phyloP scores from a whole-genome alignment of 1,140 invertebrate genomes.

The Gonatopus flavifemur region DNA sequence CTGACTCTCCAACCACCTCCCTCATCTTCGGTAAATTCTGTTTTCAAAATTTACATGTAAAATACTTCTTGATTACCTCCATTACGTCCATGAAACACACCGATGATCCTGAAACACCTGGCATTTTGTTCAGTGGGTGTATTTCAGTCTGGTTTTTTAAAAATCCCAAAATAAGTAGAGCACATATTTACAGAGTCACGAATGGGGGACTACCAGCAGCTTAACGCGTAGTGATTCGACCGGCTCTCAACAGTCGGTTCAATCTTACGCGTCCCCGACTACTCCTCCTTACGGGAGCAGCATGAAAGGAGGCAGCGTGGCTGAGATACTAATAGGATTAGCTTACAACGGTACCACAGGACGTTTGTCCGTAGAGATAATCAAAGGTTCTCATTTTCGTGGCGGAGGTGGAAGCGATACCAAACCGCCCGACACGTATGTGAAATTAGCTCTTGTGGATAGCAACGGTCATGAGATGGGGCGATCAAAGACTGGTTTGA shows the following conservation, averaged over 20 bases:
- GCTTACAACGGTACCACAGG: constrained; percentile 93
- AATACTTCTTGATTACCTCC: background rate
- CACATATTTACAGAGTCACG: constrained; percentile 36
- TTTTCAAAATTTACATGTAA: background rate
- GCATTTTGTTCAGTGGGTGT: too few relatives aligned
- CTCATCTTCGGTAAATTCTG: constrained; percentile 71
- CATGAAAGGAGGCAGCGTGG: constrained; percentile 77
- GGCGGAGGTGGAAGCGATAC: constrained; percentile 61
- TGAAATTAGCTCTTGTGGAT: constrained; percentile 87
- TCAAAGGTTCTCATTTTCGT: constrained; percentile 91
- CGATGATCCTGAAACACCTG: too few relatives aligned
- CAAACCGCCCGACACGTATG: constrained; percentile 88
- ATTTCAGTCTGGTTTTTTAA: too few relatives aligned
- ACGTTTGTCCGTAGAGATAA: constrained; percentile 85
- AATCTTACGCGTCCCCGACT: constrained; percentile 51
- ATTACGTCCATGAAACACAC: background rate
- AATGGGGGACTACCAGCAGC: constrained; percentile 61
- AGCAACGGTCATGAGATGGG: constrained; percentile 91
- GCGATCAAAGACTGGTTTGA: constrained; percentile 85
- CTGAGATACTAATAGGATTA: constrained; percentile 84
- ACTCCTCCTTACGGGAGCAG: constrained; percentile 63
- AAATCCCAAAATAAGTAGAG: too few relatives aligned
- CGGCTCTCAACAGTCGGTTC: constrained; percentile 87
- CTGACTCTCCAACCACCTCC: constrained; percentile 81
- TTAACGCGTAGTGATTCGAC: constrained; percentile 88